These are phyloP conservation scores for Mythimna impura DNA, from an alignment of 2,888 invertebrate genomes.

Conservation along the genomic window DNA sequence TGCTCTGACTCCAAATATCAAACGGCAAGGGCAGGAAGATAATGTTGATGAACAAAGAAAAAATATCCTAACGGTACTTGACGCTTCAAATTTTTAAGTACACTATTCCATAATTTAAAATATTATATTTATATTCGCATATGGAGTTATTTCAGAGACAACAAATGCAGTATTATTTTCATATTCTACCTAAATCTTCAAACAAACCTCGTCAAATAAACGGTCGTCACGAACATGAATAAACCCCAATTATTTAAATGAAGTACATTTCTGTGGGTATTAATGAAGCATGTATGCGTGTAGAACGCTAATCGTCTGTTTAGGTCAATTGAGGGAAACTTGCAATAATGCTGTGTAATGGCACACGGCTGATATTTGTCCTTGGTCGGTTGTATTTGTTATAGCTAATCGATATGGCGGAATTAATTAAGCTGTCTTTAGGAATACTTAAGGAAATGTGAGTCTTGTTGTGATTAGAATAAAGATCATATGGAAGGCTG, in stretches of 20 bases:
- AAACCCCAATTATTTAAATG: slow-evolving; percentile 18
- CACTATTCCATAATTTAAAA: no score
- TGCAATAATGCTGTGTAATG: slow-evolving; percentile 6
- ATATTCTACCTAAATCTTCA: no score
- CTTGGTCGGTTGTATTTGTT: slow-evolving; percentile 19
- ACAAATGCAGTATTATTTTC: no score
- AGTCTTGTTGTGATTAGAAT: not conserved
- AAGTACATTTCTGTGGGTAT: slow-evolving; percentile 6
- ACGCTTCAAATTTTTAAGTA: no score
- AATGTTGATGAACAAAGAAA: no score
- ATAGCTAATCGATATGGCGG: not conserved
- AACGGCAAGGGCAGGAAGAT: no score
- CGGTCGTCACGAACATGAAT: not conserved
- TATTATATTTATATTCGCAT: no score
- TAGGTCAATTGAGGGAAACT: slow-evolving; percentile 42
- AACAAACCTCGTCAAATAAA: not conserved
- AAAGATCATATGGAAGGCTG: not conserved
- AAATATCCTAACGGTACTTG: no score
- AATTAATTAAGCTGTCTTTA: not conserved
- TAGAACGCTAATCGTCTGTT: slow-evolving; percentile 10
- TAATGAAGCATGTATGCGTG: slow-evolving; percentile 42
- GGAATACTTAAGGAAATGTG: not conserved
- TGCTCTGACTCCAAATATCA: no score
- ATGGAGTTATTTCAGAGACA: no score
- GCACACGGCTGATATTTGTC: slow-evolving; percentile 19